Percentiles rank a stretch among this genome's conserved stretches.
Evolutionary conservation across 2,113 vertebrate species (phyloP).

Genomic region (Cranoglanis bouderius): DNA sequence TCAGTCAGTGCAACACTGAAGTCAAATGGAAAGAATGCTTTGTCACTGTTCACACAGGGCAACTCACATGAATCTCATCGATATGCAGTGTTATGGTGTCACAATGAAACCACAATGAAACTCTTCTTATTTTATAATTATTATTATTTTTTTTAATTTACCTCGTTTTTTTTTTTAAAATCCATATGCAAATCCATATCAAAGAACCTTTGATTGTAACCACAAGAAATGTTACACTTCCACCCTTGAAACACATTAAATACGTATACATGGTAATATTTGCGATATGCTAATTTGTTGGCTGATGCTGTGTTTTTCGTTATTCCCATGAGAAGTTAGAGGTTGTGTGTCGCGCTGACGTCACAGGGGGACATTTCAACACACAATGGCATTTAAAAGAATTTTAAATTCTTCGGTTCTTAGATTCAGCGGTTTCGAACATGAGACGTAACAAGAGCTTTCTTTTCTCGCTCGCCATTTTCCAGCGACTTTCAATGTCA

Average conservation of each 20-base stretch:
- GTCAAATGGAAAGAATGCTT: conserved; percentile 2
- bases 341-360: not conserved
- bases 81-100: not conserved
- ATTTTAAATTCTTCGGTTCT: no score
- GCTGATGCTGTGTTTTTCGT: not conserved
- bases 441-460: not conserved
- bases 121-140: no score
- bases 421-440: not conserved
- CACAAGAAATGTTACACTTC: not conserved
- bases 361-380: not conserved
- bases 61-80: not conserved
- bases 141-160: not conserved
- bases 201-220: not conserved
- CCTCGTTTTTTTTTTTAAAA: not conserved
- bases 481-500: not conserved
- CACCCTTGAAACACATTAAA: not conserved
- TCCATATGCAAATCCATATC: not conserved
- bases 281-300: not conserved
- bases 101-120: not conserved
- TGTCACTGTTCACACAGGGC: conserved; percentile 4
- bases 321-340: not conserved
- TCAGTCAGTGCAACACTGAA: conserved; percentile 26
- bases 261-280: not conserved
- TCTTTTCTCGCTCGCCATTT: not conserved
- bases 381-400: not conserved